Conservation (phyloP, 2,113 vertebrate genomes). For the Rhinopomastus cyanomelas region DNA sequence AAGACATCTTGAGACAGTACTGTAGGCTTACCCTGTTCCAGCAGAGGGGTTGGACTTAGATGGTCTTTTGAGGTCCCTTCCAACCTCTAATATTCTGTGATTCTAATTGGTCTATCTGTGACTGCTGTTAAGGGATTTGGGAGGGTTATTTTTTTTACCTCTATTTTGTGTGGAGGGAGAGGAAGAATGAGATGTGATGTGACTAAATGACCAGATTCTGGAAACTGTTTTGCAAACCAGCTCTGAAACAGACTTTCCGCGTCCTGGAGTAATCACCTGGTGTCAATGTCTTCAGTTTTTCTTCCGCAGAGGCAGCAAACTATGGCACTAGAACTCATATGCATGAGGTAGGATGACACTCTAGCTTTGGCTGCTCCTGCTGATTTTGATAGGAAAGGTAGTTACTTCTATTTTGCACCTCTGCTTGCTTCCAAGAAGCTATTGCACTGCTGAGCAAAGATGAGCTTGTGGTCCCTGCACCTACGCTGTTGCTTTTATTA, state of each 20-base stretch:
- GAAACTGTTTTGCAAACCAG: not conserved
- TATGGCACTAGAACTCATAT: not conserved
- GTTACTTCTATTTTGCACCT: constrained; percentile 54
- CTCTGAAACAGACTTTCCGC: not conserved
- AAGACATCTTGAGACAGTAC: no score
- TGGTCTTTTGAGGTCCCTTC: no score
- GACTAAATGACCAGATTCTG: not conserved
- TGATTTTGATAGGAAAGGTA: constrained; percentile 43
- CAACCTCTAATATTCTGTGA: no score
- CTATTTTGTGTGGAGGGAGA: not conserved
- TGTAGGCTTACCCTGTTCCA: no score
- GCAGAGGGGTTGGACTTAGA: no score
- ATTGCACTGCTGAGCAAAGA: constrained; percentile 48
- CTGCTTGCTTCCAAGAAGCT: constrained; percentile 45
- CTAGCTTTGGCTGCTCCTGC: constrained; percentile 27
- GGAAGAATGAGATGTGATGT: not conserved
- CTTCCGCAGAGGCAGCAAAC: not conserved
- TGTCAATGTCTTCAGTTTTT: not conserved
- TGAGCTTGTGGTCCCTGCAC: constrained; percentile 23
- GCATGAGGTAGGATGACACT: not conserved
- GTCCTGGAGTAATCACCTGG: not conserved
- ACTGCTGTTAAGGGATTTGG: not conserved
- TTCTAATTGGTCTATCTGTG: not conserved
- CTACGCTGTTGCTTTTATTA: constrained; percentile 62
- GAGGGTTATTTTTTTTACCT: not conserved